Evolutionary conservation across 1,140 invertebrate genomes (phyloP).

Genomic region (Sipha flava): DNA sequence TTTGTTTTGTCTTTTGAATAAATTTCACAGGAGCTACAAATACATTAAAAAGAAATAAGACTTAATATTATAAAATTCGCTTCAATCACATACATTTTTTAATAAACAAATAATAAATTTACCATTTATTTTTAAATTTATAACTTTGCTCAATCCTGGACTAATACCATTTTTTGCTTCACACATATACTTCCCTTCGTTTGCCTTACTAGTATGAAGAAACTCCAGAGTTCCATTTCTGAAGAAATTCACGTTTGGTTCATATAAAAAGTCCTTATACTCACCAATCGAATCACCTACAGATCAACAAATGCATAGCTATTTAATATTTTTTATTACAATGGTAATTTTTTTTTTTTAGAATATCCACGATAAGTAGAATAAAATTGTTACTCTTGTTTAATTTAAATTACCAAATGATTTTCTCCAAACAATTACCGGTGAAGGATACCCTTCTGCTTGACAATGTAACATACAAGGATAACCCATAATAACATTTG

Average conservation of each 20-base stretch:
- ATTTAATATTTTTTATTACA: too few species aligned
- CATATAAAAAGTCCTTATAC: conserved; percentile 74
- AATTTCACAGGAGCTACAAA: conserved; percentile 72
- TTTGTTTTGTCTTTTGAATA: conserved; percentile 64
- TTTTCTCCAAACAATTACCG: conserved; percentile 78
- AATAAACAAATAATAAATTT: conserved; percentile 43
- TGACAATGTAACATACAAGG: conserved; percentile 79
- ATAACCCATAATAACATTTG: conserved; percentile 73
- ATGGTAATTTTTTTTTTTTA: too few species aligned
- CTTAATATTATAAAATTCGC: too few species aligned
- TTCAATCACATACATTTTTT: conserved; percentile 47
- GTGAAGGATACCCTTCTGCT: conserved; percentile 81
- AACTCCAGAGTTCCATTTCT: conserved; percentile 74
- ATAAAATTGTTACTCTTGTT: neutral
- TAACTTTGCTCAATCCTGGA: conserved; percentile 75
- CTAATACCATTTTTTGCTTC: conserved; percentile 86
- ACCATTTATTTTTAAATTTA: conserved; percentile 80
- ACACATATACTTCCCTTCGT: conserved; percentile 84
- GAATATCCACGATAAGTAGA: neutral
- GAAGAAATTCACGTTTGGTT: conserved; percentile 63
- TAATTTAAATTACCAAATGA: conserved; percentile 54
- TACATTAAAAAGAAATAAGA: neutral
- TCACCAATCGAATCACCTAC: conserved; percentile 66
- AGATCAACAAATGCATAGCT: conserved; percentile 34
- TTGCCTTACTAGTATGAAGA: conserved; percentile 68